These are phyloP conservation scores for Hypomecis atomaria DNA, from an alignment of 2,888 invertebrate genomes.

Conservation along the genomic window DNA sequence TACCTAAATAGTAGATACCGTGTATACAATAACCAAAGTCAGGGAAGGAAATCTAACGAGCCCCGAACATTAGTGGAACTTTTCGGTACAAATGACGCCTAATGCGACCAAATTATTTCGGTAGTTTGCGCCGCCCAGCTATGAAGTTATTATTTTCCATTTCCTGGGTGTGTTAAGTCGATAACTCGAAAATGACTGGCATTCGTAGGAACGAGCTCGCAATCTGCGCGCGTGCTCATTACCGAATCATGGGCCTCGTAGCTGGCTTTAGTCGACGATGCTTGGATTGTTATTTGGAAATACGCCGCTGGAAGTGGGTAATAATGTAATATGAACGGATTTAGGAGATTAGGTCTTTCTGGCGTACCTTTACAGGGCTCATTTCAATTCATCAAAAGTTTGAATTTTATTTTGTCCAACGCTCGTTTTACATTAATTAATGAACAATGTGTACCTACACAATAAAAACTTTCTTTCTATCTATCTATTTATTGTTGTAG, in stretches of 20 bases:
- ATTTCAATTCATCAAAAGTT: too few species aligned
- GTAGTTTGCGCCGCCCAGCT: constrained; percentile 68
- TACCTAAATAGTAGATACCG: background rate
- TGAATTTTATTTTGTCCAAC: too few species aligned
- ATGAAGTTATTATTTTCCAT: constrained; percentile 84
- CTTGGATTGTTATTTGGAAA: constrained; percentile 36
- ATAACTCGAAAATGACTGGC: constrained; percentile 83
- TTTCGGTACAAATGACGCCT: constrained; percentile 70
- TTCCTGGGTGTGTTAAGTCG: constrained; percentile 80
- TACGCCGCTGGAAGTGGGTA: constrained; percentile 9
- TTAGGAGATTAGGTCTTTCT: constrained; percentile 26
- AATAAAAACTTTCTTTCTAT: background rate
- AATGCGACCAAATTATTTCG: constrained; percentile 78
- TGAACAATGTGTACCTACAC: too few species aligned
- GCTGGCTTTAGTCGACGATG: constrained; percentile 42
- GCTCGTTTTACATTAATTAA: too few species aligned
- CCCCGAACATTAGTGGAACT: constrained; percentile 45
- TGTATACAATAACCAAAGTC: constrained; percentile 21
- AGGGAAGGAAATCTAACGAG: constrained; percentile 47
- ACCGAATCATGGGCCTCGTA: constrained; percentile 63
- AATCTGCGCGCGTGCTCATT: constrained; percentile 64
- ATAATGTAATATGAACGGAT: background rate
- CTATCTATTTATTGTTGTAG: too few species aligned
- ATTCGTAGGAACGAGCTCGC: constrained; percentile 67
- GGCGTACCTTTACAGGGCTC: too few species aligned